Conservation (phyloP, 92 coral and sea anemone species). For the Umimayanthus kanabou region DNA sequence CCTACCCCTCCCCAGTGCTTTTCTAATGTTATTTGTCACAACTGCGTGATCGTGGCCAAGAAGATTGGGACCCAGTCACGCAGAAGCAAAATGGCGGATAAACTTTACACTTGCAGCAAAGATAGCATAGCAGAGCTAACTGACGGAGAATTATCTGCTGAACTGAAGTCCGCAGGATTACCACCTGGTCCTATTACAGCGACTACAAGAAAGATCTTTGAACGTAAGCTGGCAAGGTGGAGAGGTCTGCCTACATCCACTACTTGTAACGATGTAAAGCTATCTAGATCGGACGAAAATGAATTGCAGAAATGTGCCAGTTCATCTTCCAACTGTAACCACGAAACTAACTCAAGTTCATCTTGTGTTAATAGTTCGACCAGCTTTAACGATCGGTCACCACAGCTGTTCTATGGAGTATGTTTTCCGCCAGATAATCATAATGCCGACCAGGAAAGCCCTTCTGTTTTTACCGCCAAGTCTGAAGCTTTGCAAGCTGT, state of each 20-base stretch:
- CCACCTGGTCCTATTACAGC: conserved; percentile 78
- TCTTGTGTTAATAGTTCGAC: background rate
- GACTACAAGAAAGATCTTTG: conserved; percentile 82
- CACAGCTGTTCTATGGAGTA: conserved; percentile 82
- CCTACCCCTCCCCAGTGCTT: too few relatives aligned
- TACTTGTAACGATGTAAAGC: background rate
- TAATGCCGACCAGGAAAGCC: conserved; percentile 42
- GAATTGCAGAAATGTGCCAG: background rate
- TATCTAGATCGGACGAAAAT: background rate
- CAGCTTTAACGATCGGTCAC: conserved; percentile 10
- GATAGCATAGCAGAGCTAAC: conserved; percentile 53
- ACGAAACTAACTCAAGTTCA: background rate
- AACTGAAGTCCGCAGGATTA: conserved; percentile 66
- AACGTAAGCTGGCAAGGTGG: conserved; percentile 72
- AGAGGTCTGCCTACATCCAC: conserved; percentile 48
- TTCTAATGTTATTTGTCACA: too few relatives aligned
- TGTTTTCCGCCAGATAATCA: conserved; percentile 56
- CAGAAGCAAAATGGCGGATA: conserved; percentile 82
- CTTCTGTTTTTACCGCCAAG: conserved; percentile 76
- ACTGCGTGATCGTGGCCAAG: background rate
- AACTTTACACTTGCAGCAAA: background rate
- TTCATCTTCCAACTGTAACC: background rate
- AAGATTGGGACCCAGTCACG: background rate
- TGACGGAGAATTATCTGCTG: conserved; percentile 70
- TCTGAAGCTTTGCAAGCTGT: conserved; percentile 78